These are phyloP conservation scores for Scleropages formosus DNA, from an alignment of 2,797 vertebrate genomes.

Conservation along the genomic window DNA sequence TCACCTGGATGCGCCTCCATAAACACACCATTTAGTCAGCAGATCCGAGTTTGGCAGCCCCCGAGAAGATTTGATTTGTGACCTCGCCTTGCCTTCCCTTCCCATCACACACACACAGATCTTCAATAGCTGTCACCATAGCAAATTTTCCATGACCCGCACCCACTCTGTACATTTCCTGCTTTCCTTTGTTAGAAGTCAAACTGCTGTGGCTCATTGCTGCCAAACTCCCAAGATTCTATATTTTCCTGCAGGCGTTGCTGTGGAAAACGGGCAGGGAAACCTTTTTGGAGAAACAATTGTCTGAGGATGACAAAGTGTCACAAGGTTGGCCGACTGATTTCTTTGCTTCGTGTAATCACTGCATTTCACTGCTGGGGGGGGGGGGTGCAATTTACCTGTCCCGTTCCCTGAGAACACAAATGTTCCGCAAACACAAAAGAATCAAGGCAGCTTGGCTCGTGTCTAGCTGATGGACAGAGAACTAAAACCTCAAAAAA, in stretches of 20 bases:
- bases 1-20: not conserved
- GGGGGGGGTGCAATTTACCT: constrained; percentile 38
- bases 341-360: constrained; percentile 88
- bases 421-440: not conserved
- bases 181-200: no score
- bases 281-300: constrained; percentile 83
- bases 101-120: no score
- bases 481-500: no score
- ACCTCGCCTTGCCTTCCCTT: no score
- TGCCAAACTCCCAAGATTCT: constrained; percentile 26
- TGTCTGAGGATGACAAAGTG: constrained; percentile 90
- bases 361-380: constrained; percentile 76
- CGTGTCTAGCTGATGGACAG: no score
- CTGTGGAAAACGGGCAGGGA: constrained; percentile 80
- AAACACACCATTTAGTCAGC: not conserved
- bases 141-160: no score
- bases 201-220: no score
- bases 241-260: constrained; percentile 50
- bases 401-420: constrained; percentile 1
- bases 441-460: not conserved
- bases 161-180: no score
- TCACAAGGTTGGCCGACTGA: constrained; percentile 89
- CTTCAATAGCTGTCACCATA: no score
- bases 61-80: no score
- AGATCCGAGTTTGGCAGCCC: not conserved